Base-by-base conservation (phyloP, 2,797 vertebrate genomes). In the Hafferia zeledoni region DNA sequence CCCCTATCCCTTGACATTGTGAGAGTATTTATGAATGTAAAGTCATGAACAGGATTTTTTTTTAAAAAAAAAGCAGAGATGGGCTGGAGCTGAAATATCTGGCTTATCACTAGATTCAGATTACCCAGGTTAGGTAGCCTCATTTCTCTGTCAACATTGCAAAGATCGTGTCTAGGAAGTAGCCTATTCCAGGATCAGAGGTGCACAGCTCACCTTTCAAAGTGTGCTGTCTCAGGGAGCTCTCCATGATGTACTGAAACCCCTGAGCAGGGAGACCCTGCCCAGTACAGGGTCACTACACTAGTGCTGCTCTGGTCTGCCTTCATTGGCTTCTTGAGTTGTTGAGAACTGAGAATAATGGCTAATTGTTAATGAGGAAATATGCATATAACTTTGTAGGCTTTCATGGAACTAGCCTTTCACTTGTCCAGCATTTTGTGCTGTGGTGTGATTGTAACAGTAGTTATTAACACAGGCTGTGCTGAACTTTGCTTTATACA, bases 1-100 rank as follows among this genome's bases (percentile, higher is more conserved):
- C 52, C 65, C 67, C 93, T 93, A 96, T 97, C 97, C 97, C 97
- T 95, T 97, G 97, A 97, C 97, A 97, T 96, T 97, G 95, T 95
- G 94, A 97, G 87, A 93, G 81, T 97, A 97, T 97, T 98, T 98
- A 97, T 98, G 98, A 97, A 98, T 98, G 97, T 98, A 96, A 97
- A 97, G 97, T 97, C 98, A 97, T 95, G 96, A 97, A 92, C 95
- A 83, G 92, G 55, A 68, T 37, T 77, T 56, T 37, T 77, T 56
- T 83, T 68, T 57, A 46, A 44, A 70, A 61, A 59, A 53, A 49
- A 49, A 49, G 11, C 71, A 90, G 82, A 93, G 94, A 93, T 87
- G 78, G 89, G 81, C 77, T 93, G 76, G 64, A 85, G 87, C 94
- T 95, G 94, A 93, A 96, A 89, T 96, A 92, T 82, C 87, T 93